These are phyloP conservation scores for Cotesia chilonis DNA, from an alignment of 1,140 invertebrate genomes.

Conservation along the genomic window DNA sequence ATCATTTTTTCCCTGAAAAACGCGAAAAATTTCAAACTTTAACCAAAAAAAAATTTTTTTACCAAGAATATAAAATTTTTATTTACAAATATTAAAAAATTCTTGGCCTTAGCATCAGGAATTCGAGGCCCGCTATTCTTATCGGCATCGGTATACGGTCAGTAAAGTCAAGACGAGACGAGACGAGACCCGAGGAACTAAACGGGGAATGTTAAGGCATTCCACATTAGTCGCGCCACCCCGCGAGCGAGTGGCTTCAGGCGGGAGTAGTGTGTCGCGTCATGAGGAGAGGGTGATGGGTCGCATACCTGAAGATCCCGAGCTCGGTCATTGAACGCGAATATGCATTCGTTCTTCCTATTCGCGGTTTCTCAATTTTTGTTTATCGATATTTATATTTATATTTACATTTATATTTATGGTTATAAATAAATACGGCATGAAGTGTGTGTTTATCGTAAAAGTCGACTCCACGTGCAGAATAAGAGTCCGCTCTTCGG, in stretches of 20 bases:
- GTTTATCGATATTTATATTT: background rate
- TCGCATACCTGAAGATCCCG: constrained; percentile 37
- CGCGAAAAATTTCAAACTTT: too few relatives aligned
- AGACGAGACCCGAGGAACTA: constrained; percentile 18
- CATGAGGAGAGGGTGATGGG: constrained; percentile 39
- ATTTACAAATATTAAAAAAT: too few relatives aligned
- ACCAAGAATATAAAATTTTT: too few relatives aligned
- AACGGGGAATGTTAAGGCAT: constrained; percentile 30
- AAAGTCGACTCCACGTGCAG: background rate
- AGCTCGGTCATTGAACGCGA: constrained; percentile 20
- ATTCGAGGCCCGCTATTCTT: background rate
- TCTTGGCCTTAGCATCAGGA: too few relatives aligned
- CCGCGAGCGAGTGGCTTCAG: constrained; percentile 23
- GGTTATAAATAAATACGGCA: background rate
- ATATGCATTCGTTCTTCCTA: constrained; percentile 21
- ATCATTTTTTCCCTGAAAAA: too few relatives aligned
- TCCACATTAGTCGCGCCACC: constrained; percentile 42
- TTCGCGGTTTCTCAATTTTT: background rate
- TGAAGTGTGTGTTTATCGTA: background rate
- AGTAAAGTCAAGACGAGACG: background rate
- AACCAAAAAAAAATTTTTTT: too few relatives aligned
- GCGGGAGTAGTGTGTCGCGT: constrained; percentile 37
- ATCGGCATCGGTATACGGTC: too few relatives aligned
- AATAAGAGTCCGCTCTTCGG: background rate
- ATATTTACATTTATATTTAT: constrained; percentile 7